These are phyloP conservation scores for Merodon equestris DNA, from an alignment of 2,888 invertebrate genomes.

Conservation along the genomic window DNA sequence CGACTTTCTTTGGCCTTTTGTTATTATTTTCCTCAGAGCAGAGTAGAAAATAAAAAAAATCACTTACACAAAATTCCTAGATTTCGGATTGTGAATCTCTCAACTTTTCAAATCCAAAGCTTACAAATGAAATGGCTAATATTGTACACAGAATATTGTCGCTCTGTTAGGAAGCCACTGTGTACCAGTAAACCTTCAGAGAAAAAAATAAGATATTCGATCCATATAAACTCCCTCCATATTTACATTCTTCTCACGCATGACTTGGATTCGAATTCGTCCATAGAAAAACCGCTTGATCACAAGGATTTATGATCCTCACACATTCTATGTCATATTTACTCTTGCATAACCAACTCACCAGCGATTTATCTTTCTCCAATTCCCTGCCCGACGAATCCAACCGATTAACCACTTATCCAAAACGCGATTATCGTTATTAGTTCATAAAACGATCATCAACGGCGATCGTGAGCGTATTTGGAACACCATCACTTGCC, in stretches of 20 bases:
- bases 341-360: slow-evolving; percentile 32
- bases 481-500: slow-evolving; percentile 1
- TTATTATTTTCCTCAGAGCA: no score
- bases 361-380: slow-evolving; percentile 35
- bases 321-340: slow-evolving; percentile 4
- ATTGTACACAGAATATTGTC: no score
- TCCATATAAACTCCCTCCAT: no score
- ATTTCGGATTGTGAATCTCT: no score
- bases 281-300: slow-evolving; percentile 45
- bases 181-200: no score
- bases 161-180: no score
- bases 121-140: no score
- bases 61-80: no score
- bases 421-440: slow-evolving; percentile 8
- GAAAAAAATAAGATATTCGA: no score
- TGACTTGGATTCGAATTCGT: slow-evolving; percentile 27
- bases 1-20: no score
- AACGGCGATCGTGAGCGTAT: slow-evolving; percentile 1
- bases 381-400: slow-evolving; percentile 2
- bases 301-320: slow-evolving; percentile 34
- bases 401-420: slow-evolving; percentile 53
- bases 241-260: slow-evolving; percentile 29
- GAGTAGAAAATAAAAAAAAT: no score
- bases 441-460: slow-evolving; percentile 34
- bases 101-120: no score